Evolutionary conservation across 2,797 vertebrate genomes (phyloP).

Genomic region (Crax fasciolata): DNA sequence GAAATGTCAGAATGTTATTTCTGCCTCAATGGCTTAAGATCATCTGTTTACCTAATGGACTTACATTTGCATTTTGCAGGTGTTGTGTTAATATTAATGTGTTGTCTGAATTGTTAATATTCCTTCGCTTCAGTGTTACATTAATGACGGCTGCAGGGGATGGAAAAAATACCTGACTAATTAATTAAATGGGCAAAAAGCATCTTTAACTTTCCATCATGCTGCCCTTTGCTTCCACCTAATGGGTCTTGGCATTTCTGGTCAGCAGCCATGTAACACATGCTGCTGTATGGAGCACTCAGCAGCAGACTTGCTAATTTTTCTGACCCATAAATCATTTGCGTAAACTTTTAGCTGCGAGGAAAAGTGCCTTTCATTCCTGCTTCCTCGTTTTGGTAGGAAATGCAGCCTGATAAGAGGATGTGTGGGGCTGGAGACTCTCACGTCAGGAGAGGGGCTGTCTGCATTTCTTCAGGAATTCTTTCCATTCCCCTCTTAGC

Average conservation of each 20-base stretch:
- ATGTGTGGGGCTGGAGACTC: not conserved
- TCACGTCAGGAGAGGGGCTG: conserved; percentile 12
- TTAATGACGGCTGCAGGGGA: conserved; percentile 61
- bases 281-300: conserved; percentile 33
- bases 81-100: conserved; percentile 61
- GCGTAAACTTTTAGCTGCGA: not conserved
- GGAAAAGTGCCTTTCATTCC: conserved; percentile 67
- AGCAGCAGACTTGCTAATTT: not conserved
- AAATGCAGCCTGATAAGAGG: conserved; percentile 26
- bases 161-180: conserved; percentile 46
- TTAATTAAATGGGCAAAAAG: conserved; percentile 68
- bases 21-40: conserved; percentile 47
- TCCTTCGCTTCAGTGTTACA: conserved; percentile 31
- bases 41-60: conserved; percentile 59
- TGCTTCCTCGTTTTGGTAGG: conserved; percentile 53
- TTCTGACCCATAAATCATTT: conserved; percentile 59
- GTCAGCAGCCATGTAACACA: conserved; percentile 50
- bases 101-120: conserved; percentile 65
- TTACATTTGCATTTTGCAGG: conserved; percentile 69
- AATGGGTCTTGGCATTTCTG: conserved; percentile 64
- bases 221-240: conserved; percentile 42
- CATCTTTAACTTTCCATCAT: conserved; percentile 59
- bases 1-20: conserved; percentile 69
- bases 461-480: conserved; percentile 66
- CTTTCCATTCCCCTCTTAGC: conserved; percentile 61